A percentile compares a stretch with the other conserved stretches of the same genome.
phyloP scores from a whole-genome alignment of 1,140 invertebrate species.

The Drosophila equinoxialis region DNA sequence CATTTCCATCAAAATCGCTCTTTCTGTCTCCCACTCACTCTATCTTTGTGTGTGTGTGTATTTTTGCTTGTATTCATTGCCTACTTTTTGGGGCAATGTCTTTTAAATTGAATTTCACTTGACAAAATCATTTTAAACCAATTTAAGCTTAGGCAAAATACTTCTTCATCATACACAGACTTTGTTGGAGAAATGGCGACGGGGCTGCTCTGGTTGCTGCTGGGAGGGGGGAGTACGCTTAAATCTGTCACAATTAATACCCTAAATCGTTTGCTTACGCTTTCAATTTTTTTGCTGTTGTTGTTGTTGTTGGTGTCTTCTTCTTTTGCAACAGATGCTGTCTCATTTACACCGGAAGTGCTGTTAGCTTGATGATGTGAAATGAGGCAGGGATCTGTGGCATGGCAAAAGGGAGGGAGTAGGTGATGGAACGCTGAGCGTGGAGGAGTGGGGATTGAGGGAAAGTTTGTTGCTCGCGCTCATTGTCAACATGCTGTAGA shows the following conservation, averaged over 20 bases:
- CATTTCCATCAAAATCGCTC: not conserved
- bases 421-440: no score
- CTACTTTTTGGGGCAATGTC: conserved; percentile 16
- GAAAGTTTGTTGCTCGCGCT: conserved; percentile 35
- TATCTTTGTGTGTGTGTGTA: conserved; percentile 25
- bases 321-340: conserved; percentile 29
- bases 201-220: not conserved
- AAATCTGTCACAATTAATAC: conserved; percentile 77
- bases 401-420: not conserved
- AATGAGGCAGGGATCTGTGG: not conserved
- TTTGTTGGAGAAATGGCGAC: not conserved
- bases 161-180: conserved; percentile 15
- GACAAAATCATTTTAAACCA: conserved; percentile 17
- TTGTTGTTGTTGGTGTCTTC: not conserved
- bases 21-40: not conserved
- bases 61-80: conserved; percentile 17
- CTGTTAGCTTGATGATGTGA: not conserved
- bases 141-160: conserved; percentile 28
- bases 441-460: not conserved
- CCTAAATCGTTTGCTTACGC: conserved; percentile 42
- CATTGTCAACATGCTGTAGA: conserved; percentile 51
- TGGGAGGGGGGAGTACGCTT: conserved; percentile 32
- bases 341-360: conserved; percentile 52
- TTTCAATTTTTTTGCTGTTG: not conserved
- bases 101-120: conserved; percentile 40